A percentile compares a stretch with the other conserved stretches of the same genome.
Conservation (phyloP, 53 echinoderm and acorn worm species). For the Temnopleurus reevesii region DNA sequence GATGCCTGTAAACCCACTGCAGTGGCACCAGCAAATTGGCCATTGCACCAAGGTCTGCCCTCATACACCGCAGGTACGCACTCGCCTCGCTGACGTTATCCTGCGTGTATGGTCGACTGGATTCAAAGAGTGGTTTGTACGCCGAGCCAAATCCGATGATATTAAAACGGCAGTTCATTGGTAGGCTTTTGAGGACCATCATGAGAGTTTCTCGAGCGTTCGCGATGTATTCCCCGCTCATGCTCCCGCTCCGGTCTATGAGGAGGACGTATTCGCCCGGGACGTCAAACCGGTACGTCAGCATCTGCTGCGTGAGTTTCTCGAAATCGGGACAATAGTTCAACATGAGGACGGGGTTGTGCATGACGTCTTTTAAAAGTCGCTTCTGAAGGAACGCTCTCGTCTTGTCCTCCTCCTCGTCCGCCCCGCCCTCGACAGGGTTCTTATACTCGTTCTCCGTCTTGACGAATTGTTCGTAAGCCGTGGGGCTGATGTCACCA, state of each 20-base stretch:
- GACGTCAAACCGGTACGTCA: conserved; percentile 82
- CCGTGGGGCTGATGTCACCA: conserved; percentile 92
- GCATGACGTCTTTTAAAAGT: conserved; percentile 97
- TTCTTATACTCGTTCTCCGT: conserved; percentile 81
- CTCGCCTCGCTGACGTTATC: conserved; percentile 90
- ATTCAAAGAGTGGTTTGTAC: conserved; percentile 91
- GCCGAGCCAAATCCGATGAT: conserved; percentile 94
- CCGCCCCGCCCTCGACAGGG: conserved; percentile 56
- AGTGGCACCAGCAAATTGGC: conserved; percentile 81
- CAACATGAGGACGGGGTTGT: conserved; percentile 93
- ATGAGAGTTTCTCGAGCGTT: conserved; percentile 94
- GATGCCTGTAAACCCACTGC: conserved; percentile 83
- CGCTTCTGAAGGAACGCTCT: conserved; percentile 69
- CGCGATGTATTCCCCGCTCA: conserved; percentile 98
- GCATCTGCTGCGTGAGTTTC: conserved; percentile 75
- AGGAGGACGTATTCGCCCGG: conserved; percentile 93
- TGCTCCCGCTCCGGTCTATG: conserved; percentile 92
- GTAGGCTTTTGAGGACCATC: conserved; percentile 95
- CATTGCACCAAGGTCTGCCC: conserved; percentile 88
- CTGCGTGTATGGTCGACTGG: conserved; percentile 91
- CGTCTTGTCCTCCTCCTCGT: conserved; percentile 66
- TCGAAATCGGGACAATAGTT: conserved; percentile 97
- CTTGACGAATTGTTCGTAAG: conserved; percentile 93
- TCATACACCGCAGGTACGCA: conserved; percentile 83
- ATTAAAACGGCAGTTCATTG: conserved; percentile 89